A percentile compares a stretch with the other conserved stretches of the same genome.
Evolutionary conservation across 2,113 vertebrate species (phyloP).

Genomic region (Bucco capensis): DNA sequence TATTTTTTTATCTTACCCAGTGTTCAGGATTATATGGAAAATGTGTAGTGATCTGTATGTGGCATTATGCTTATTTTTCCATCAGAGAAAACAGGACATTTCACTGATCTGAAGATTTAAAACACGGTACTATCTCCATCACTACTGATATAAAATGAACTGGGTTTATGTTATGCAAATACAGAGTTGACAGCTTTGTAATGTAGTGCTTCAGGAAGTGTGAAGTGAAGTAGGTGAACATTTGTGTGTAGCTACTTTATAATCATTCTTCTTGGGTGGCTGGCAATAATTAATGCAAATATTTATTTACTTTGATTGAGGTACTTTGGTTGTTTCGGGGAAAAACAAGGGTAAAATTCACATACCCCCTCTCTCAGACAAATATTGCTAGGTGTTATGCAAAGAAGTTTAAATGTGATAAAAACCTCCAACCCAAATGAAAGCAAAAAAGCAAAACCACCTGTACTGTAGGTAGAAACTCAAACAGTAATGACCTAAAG

Average conservation of each 20-base stretch:
- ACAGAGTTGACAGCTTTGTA: neutral
- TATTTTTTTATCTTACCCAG: neutral
- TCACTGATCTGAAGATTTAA: neutral
- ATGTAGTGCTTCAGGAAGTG: neutral
- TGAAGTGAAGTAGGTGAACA: neutral
- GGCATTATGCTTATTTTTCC: neutral
- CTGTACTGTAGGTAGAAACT: neutral
- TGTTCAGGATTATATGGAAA: neutral
- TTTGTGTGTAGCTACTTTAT: slow-evolving; percentile 14
- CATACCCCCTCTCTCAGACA: slow-evolving; percentile 5
- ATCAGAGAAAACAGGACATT: neutral
- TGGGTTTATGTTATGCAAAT: neutral
- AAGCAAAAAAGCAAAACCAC: neutral
- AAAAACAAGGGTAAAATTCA: slow-evolving; percentile 29
- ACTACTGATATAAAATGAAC: neutral
- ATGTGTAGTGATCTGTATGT: neutral
- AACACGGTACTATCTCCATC: neutral
- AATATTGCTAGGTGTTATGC: neutral
- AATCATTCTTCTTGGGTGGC: neutral
- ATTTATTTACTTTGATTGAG: slow-evolving; percentile 42
- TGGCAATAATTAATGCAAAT: neutral
- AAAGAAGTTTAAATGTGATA: neutral
- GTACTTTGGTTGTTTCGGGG: slow-evolving; percentile 29
- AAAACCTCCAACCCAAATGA: neutral
- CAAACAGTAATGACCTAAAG: neutral